phyloP scores from a whole-genome alignment of 2,113 vertebrate species.

The Salvelinus alpinus region DNA sequence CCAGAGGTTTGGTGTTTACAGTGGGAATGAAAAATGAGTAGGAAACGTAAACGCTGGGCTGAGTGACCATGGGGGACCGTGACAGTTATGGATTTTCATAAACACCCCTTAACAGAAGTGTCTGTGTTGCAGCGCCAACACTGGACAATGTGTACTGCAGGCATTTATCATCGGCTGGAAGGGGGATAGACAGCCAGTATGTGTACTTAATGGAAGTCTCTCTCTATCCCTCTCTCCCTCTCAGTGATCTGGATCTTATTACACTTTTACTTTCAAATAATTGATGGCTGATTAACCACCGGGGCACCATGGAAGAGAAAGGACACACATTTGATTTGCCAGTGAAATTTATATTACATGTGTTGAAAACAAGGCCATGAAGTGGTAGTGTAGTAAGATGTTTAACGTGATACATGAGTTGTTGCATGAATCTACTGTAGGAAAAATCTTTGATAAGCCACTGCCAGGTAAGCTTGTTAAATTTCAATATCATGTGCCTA shows the following conservation, averaged over 20 bases:
- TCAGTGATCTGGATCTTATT: conserved; percentile 35
- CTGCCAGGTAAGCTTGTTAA: too few species aligned
- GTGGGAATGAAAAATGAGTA: conserved; percentile 49
- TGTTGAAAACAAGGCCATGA: too few species aligned
- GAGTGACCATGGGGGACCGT: conserved; percentile 41
- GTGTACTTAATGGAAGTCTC: conserved; percentile 46
- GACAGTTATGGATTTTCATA: conserved; percentile 58
- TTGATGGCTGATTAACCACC: conserved; percentile 8
- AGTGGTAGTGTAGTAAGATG: too few species aligned
- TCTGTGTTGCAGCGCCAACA: conserved; percentile 20
- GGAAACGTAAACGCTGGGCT: conserved; percentile 53
- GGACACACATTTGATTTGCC: too few species aligned
- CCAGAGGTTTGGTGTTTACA: conserved; percentile 53
- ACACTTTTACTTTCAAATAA: conserved; percentile 35
- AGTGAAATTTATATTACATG: too few species aligned
- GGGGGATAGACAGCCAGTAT: not conserved
- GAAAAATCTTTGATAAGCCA: too few species aligned
- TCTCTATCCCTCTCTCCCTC: conserved; percentile 45
- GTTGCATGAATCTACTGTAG: too few species aligned
- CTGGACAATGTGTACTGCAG: conserved; percentile 9
- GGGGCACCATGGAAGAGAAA: too few species aligned
- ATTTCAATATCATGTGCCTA: too few species aligned
- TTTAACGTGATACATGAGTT: too few species aligned
- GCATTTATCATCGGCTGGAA: conserved; percentile 33
- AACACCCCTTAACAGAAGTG: conserved; percentile 55